These are phyloP conservation scores for Stegodyphus mimosarum DNA, from an alignment of 1,140 invertebrate genomes.

Conservation along the genomic window DNA sequence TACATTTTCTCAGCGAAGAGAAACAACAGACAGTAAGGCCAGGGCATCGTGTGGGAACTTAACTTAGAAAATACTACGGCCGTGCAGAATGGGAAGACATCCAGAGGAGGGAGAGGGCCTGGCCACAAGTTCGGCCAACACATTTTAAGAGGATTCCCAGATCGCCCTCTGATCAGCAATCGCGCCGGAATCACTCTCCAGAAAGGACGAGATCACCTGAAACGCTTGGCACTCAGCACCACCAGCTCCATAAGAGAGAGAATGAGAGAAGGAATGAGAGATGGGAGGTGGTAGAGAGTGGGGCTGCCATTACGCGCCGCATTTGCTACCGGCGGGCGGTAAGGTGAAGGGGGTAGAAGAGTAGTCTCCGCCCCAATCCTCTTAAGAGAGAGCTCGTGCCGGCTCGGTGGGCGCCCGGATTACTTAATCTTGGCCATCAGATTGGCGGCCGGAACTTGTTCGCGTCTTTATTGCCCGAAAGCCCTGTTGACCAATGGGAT, in stretches of 20 bases:
- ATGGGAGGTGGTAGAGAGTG: conserved; percentile 24
- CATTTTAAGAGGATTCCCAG: background rate
- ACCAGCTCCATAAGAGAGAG: background rate
- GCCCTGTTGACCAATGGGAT: conserved; percentile 56
- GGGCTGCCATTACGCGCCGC: conserved; percentile 41
- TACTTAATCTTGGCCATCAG: conserved; percentile 57
- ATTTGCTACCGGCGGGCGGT: conserved; percentile 25
- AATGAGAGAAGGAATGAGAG: conserved; percentile 10
- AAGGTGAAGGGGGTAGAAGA: background rate
- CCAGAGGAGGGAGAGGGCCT: background rate
- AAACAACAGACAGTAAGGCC: too few species aligned
- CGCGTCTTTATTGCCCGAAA: conserved; percentile 57
- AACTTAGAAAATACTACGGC: background rate
- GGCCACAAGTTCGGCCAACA: background rate
- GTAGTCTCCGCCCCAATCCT: conserved; percentile 50
- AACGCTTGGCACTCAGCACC: conserved; percentile 36
- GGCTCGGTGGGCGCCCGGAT: conserved; percentile 54
- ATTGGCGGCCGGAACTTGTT: conserved; percentile 57
- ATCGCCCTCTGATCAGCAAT: background rate
- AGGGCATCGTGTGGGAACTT: too few species aligned
- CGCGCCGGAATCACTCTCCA: background rate
- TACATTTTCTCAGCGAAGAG: too few species aligned
- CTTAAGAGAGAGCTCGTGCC: conserved; percentile 55
- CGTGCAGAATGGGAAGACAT: background rate
- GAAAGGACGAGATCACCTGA: conserved; percentile 28